A percentile compares a stretch with the other conserved stretches of the same genome.
Conservation (phyloP, 2,113 vertebrate genomes). For the Drymodes brunneopygia region DNA sequence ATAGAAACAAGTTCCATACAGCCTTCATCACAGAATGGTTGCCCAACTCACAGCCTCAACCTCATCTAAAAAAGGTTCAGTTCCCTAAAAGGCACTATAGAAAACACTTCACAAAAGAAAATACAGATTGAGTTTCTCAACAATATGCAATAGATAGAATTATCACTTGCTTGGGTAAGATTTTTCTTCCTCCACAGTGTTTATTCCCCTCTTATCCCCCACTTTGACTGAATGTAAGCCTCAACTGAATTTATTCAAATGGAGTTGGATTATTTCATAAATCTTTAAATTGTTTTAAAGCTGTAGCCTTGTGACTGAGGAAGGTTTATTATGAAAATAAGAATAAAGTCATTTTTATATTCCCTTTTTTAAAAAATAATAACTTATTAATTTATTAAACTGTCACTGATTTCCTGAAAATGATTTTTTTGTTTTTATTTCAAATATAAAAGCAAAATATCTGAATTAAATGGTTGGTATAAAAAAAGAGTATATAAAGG, state of each 20-base stretch:
- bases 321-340: background rate
- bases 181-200: background rate
- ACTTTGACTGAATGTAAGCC: background rate
- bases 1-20: background rate
- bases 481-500: background rate
- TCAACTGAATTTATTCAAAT: background rate
- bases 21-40: background rate
- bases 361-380: background rate
- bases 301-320: background rate
- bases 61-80: background rate
- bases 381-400: background rate
- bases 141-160: background rate
- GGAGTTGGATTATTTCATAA: background rate
- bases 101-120: background rate
- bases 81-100: background rate
- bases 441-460: background rate
- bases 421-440: background rate
- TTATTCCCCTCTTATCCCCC: background rate
- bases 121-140: background rate
- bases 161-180: background rate
- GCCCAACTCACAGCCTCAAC: background rate
- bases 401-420: background rate
- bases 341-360: background rate
- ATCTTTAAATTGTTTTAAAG: background rate
- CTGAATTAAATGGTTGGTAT: background rate